These are phyloP conservation scores for Microtus oregoni DNA, from an alignment of 2,113 vertebrate genomes.

Conservation along the genomic window DNA sequence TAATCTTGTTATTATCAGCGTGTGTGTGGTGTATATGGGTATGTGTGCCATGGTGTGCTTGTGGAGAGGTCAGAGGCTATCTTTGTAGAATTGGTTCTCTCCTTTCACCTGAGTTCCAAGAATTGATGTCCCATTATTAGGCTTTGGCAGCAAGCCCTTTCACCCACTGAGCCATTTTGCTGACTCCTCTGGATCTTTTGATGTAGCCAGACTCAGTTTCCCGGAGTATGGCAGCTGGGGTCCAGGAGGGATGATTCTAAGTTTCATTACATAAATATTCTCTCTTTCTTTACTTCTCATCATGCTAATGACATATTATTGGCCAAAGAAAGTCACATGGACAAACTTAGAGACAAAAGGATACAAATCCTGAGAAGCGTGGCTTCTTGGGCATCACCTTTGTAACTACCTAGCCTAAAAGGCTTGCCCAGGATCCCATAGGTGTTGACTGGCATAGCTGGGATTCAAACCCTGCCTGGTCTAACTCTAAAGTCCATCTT, in stretches of 20 bases:
- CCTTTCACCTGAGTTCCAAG: background rate
- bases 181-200: background rate
- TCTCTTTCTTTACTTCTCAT: background rate
- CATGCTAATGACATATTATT: background rate
- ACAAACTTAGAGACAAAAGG: background rate
- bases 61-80: background rate
- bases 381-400: too few relatives aligned
- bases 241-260: background rate
- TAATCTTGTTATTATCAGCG: background rate
- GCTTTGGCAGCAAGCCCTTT: background rate
- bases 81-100: background rate
- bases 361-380: background rate
- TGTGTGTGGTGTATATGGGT: background rate
- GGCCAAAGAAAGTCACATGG: background rate
- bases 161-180: background rate
- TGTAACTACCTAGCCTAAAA: background rate
- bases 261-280: background rate
- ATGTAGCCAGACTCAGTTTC: background rate
- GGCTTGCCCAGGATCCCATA: background rate
- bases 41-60: background rate
- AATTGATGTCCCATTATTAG: background rate
- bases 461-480: background rate
- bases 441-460: background rate
- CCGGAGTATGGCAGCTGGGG: background rate
- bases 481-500: background rate